Evolutionary conservation across 2,113 vertebrate species (phyloP).

Genomic region (Bambusicola thoracicus): DNA sequence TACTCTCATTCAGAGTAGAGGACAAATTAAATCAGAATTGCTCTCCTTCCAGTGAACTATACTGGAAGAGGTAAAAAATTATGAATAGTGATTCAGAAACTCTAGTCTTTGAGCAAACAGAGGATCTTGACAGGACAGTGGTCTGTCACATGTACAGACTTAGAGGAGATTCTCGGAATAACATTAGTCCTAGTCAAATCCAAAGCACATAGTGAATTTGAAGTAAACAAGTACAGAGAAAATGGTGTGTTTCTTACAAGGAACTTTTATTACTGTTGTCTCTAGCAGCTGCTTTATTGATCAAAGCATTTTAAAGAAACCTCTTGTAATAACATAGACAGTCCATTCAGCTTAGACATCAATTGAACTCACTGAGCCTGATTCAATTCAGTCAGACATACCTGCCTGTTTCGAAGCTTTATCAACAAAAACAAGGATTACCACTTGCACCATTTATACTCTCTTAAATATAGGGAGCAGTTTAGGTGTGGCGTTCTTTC

Average conservation of each 20-base stretch:
- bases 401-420: neutral
- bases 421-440: neutral
- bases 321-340: neutral
- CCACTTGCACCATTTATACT: neutral
- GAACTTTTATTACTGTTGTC: neutral
- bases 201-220: neutral
- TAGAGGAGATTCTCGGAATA: neutral
- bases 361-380: neutral
- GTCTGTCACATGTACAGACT: neutral
- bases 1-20: neutral
- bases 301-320: neutral
- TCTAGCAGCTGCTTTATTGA: neutral
- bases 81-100: neutral
- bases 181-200: neutral
- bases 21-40: neutral
- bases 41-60: neutral
- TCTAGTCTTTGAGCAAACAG: neutral
- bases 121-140: neutral
- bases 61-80: neutral
- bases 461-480: neutral
- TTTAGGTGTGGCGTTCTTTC: neutral
- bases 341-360: neutral
- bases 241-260: neutral
- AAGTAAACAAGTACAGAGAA: neutral
- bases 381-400: neutral